phyloP scores from a whole-genome alignment of 1,140 invertebrate species.

The Magallana angulata region DNA sequence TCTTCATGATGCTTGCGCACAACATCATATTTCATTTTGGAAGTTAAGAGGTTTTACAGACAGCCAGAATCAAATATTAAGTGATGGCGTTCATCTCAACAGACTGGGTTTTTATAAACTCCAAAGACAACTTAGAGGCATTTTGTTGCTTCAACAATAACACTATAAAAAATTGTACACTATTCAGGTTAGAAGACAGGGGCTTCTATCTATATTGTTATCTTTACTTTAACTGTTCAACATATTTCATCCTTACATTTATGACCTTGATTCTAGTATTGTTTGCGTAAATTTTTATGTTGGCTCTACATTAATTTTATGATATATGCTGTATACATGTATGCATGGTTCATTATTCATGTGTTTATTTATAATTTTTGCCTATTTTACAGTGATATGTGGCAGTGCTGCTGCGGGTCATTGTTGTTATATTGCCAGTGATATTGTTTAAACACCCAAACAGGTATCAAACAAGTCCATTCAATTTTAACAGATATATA shows the following conservation, averaged over 20 bases:
- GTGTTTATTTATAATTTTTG: not conserved
- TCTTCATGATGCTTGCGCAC: not conserved
- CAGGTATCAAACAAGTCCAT: not conserved
- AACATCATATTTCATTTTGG: not conserved
- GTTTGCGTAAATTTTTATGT: no score
- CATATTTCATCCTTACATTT: not conserved
- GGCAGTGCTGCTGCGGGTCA: not conserved
- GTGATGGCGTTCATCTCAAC: not conserved
- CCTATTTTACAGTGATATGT: conserved; percentile 2
- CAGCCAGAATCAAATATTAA: not conserved
- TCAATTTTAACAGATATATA: not conserved
- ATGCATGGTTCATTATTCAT: no score
- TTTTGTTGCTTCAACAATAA: not conserved
- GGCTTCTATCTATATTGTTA: not conserved
- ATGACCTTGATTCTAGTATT: not conserved
- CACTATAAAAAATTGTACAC: not conserved
- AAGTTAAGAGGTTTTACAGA: conserved; percentile 3
- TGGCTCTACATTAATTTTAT: no score
- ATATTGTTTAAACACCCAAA: not conserved
- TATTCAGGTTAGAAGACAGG: conserved; percentile 1
- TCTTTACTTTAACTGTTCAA: not conserved
- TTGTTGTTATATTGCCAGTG: not conserved
- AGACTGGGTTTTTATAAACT: conserved; percentile 9
- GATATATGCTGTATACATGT: no score
- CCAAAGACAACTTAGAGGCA: not conserved